Conservation (phyloP, 2,888 invertebrate species). For the Eristalinus sepulchralis region DNA sequence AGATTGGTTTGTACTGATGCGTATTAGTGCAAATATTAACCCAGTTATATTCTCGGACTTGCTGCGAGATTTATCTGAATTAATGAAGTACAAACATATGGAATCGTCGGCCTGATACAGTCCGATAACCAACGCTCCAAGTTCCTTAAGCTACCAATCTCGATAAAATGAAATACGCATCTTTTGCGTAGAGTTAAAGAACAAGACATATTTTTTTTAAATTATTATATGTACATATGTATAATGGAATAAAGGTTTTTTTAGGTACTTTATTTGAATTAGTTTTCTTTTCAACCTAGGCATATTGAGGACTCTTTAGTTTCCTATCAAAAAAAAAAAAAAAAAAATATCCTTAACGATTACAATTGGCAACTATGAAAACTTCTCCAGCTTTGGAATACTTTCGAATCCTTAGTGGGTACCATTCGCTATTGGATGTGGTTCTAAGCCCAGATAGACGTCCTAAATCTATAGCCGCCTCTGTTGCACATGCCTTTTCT, state of each 20-base stretch:
- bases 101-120: slow-evolving; percentile 45
- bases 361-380: no score
- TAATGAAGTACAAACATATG: slow-evolving; percentile 34
- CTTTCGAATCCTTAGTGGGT: no score
- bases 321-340: no score
- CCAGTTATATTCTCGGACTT: slow-evolving; percentile 86
- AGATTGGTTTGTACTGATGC: slow-evolving; percentile 90
- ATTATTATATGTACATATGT: slow-evolving; percentile 44
- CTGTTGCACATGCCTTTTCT: no score
- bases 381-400: no score
- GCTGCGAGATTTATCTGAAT: slow-evolving; percentile 81
- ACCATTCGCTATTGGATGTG: no score
- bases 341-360: no score
- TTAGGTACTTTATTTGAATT: not conserved
- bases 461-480: no score
- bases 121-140: not conserved
- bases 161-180: slow-evolving; percentile 28
- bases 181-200: slow-evolving; percentile 26
- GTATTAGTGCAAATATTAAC: slow-evolving; percentile 89
- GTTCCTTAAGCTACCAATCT: not conserved
- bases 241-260: slow-evolving; percentile 53
- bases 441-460: no score
- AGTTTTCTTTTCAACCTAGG: no score
- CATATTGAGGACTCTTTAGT: no score
- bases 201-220: slow-evolving; percentile 11